A percentile compares a stretch with the other conserved stretches of the same genome.
Evolutionary conservation across 1,140 invertebrate species (phyloP).

Genomic region (Gryllus bimaculatus): DNA sequence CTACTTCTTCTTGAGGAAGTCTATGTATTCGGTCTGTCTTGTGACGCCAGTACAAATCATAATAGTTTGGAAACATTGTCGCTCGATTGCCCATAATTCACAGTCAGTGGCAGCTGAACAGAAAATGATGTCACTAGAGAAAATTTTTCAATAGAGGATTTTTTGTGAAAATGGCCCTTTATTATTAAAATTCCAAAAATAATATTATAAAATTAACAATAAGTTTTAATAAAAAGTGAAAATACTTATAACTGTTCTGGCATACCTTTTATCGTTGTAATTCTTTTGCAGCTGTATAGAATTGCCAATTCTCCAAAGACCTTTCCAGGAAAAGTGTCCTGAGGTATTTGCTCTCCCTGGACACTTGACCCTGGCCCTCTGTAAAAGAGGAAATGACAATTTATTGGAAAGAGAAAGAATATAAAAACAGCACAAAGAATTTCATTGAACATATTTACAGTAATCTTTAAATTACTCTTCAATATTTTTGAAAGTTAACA

Average conservation of each 20-base stretch:
- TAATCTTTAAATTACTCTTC: no score
- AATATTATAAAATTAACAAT: no score
- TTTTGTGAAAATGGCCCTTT: no score
- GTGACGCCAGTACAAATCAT: constrained; percentile 98
- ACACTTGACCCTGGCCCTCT: constrained; percentile 98
- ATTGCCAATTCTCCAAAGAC: constrained; percentile 98
- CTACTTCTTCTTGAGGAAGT: constrained; percentile 96
- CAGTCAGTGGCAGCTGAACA: constrained; percentile 79
- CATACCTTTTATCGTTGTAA: constrained; percentile 88
- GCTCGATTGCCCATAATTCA: constrained; percentile 95
- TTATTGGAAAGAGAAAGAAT: neutral
- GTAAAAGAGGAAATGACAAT: constrained; percentile 30
- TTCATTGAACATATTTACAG: no score
- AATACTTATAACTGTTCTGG: neutral
- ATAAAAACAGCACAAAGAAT: no score
- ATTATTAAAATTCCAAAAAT: no score
- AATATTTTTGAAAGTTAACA: no score
- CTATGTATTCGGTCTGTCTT: constrained; percentile 91
- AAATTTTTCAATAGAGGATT: no score
- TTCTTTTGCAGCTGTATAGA: constrained; percentile 97
- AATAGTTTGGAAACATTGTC: constrained; percentile 98
- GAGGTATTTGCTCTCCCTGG: constrained; percentile 87
- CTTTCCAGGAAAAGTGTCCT: constrained; percentile 88
- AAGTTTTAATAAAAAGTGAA: constrained; percentile 21
- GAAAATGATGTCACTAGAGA: constrained; percentile 12